Evolutionary conservation across 2,888 invertebrate genomes (phyloP), one percentile per base, ranked within the genome.

Genomic region (Chaitophorus viminalis): DNA sequence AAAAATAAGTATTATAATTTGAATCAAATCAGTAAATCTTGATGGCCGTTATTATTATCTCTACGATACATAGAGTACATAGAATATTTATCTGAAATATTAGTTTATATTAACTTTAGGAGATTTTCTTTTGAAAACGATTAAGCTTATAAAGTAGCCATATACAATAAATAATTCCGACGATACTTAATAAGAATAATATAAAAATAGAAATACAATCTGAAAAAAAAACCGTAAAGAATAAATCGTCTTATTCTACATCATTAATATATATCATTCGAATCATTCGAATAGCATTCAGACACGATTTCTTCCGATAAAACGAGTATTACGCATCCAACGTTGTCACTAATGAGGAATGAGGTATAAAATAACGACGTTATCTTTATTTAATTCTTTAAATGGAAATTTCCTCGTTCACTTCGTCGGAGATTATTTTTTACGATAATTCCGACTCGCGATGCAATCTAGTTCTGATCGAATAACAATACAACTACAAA

Each of bases 381-480:
- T 75, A 83, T 76, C 75, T 39, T 83, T 60, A 75, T 83, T 75
- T 83, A 83, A 83, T 76, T 83, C 75, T 65, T 83, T 31, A 76
- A 75, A 75, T 54, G 83, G 52, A 83, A 83, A 83, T 29, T 75
- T 39, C 9, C 68, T 65, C 83, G 21, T 75, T 83, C 25, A 29
- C 29, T 76, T 3, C 60, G 14, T 31, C 8, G 29, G 74, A 82
- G 82, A 82, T 75, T 82, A 82, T 82, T 54, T 82, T 75, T 83
- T 75, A 6, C 82, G 82, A 83, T 83, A 60, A 82, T 82, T 18
- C 54, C n/a, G 17, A 36, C 17, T 33, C 25, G 18, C 25, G 18
- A 70, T 46, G 70, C 70, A 25, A 46, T 70, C 70, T 6, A 70
- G 31, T 31, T 46, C 70, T 25, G 82, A 70, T 70, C 33, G 46